Evolutionary conservation across 2,888 invertebrate species (phyloP).

Genomic region (Meiosimyza platycephala): DNA sequence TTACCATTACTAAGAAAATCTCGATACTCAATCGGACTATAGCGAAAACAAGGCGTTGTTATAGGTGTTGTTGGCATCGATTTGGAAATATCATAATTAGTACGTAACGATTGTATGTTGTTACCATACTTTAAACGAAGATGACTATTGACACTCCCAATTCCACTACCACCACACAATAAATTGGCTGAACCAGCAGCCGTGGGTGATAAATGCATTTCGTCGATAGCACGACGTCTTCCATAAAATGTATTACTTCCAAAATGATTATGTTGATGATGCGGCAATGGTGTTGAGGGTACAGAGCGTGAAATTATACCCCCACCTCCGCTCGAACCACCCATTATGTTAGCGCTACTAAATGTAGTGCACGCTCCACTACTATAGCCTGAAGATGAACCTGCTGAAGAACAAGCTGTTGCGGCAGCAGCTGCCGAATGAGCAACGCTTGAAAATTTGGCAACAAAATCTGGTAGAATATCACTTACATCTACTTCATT

Average conservation of each 20-base stretch:
- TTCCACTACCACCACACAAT: conserved; percentile 31
- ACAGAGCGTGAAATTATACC: conserved; percentile 73
- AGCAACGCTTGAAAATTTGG: conserved; percentile 55
- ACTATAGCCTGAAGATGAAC: conserved; percentile 62
- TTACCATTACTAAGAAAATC: conserved; percentile 75
- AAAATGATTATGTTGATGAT: conserved; percentile 51
- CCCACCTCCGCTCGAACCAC: conserved; percentile 31
- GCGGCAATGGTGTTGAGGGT: conserved; percentile 76
- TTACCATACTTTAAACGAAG: conserved; percentile 31
- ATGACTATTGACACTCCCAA: neutral
- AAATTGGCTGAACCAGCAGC: conserved; percentile 41
- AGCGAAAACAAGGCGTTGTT: conserved; percentile 70
- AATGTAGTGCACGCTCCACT: conserved; percentile 53
- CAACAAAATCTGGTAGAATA: conserved; percentile 59
- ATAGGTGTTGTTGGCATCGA: conserved; percentile 84
- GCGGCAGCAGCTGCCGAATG: conserved; percentile 45
- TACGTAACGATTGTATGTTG: conserved; percentile 47
- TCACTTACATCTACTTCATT: conserved; percentile 57
- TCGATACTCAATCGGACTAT: conserved; percentile 68
- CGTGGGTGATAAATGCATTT: conserved; percentile 44
- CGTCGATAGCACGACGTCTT: conserved; percentile 36
- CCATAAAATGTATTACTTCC: conserved; percentile 43
- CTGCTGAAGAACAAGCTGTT: conserved; percentile 59
- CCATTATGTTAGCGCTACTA: conserved; percentile 35
- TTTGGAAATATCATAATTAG: conserved; percentile 73